A percentile compares a stretch with the other conserved stretches of the same genome.
phyloP scores from a whole-genome alignment of 2,113 vertebrate genomes.

The Thamnophis sirtalis region DNA sequence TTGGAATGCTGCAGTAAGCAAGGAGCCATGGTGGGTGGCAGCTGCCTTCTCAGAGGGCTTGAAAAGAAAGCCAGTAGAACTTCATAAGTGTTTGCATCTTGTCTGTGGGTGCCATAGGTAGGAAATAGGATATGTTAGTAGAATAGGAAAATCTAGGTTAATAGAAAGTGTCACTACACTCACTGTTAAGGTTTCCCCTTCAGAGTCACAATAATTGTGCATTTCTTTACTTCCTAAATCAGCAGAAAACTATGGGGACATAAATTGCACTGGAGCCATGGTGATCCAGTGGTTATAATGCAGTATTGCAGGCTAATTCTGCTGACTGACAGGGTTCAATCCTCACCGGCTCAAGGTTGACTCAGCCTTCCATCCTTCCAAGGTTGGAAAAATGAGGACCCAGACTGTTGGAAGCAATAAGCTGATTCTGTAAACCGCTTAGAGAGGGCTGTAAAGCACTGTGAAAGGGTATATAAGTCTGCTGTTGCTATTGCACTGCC shows the following conservation, averaged over 20 bases:
- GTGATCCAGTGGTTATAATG: not conserved
- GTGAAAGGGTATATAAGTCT: not conserved
- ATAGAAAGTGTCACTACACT: not conserved
- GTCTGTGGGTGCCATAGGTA: not conserved
- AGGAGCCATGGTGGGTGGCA: conserved; percentile 57
- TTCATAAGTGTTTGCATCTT: conserved; percentile 54
- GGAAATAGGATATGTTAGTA: not conserved
- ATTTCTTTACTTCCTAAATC: not conserved
- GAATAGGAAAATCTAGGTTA: not conserved
- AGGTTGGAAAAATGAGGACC: not conserved
- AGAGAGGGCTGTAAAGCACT: not conserved
- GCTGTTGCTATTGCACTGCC: not conserved
- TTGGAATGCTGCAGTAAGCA: conserved; percentile 56
- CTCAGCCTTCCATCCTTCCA: not conserved
- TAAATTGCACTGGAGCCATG: not conserved
- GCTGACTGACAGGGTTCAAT: not conserved
- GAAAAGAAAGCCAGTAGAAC: conserved; percentile 56
- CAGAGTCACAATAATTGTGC: not conserved
- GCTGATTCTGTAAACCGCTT: not conserved
- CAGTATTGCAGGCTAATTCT: not conserved
- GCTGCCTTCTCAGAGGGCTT: conserved; percentile 60
- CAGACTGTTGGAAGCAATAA: not conserved
- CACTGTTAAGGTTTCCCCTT: not conserved
- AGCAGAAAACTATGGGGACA: not conserved
- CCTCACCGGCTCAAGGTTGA: not conserved